Conservation (phyloP, 2,888 invertebrate species). For the Tineola bisselliella region DNA sequence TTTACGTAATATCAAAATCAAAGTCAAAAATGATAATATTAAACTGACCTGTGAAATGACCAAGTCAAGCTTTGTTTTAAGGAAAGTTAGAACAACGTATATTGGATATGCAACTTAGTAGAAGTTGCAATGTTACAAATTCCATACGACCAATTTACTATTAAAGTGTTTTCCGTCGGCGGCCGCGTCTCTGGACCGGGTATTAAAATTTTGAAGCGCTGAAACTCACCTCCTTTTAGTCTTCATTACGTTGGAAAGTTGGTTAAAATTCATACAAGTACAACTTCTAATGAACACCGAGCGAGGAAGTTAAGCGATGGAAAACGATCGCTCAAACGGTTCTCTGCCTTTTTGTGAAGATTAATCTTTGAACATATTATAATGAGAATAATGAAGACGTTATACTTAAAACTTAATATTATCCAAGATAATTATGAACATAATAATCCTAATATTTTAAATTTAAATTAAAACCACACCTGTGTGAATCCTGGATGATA, state of each 20-base stretch:
- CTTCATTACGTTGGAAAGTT: conserved; percentile 64
- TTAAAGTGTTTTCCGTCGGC: conserved; percentile 31
- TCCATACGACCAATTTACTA: conserved; percentile 45
- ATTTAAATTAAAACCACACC: too few species aligned
- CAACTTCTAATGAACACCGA: conserved; percentile 64
- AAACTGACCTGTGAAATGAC: too few species aligned
- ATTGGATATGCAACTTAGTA: conserved; percentile 55
- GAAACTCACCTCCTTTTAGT: conserved; percentile 63
- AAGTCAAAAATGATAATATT: too few species aligned
- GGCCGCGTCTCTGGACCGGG: conserved; percentile 25
- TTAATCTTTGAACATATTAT: neutral
- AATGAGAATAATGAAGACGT: neutral
- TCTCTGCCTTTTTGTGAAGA: conserved; percentile 26
- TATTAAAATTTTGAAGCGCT: conserved; percentile 64
- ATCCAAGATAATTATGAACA: too few species aligned
- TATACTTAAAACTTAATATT: too few species aligned
- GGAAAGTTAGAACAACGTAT: conserved; percentile 43
- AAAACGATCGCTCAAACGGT: conserved; percentile 25
- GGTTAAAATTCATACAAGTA: conserved; percentile 62
- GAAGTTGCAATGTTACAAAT: too few species aligned
- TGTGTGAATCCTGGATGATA: too few species aligned
- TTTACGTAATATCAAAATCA: too few species aligned
- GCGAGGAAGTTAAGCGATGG: conserved; percentile 44
- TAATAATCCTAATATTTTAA: too few species aligned
- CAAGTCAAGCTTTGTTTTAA: too few species aligned